Conservation (phyloP, 2,888 invertebrate species). For the Bedellia somnulentella region DNA sequence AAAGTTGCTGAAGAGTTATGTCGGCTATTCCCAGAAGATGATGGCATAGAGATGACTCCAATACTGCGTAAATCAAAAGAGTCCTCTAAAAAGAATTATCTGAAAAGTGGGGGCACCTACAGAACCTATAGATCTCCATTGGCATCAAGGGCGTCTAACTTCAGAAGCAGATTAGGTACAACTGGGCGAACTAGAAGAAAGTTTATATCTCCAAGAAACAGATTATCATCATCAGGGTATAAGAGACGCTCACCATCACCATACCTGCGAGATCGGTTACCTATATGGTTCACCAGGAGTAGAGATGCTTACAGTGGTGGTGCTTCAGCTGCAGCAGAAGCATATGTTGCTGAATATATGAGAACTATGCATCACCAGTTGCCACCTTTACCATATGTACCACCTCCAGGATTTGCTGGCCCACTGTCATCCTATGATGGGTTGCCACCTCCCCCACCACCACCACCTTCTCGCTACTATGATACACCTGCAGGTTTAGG, state of each 20-base stretch:
- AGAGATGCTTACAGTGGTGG: conserved; percentile 39
- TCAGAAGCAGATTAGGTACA: conserved; percentile 52
- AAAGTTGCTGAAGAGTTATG: conserved; percentile 93
- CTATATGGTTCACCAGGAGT: conserved; percentile 65
- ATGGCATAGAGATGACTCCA: conserved; percentile 86
- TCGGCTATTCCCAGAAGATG: conserved; percentile 91
- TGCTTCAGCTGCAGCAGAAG: conserved; percentile 71
- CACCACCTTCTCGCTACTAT: conserved; percentile 62
- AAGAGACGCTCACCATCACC: conserved; percentile 64
- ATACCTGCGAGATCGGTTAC: conserved; percentile 59
- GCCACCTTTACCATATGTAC: conserved; percentile 83
- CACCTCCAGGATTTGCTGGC: conserved; percentile 57
- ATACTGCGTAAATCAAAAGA: conserved; percentile 85
- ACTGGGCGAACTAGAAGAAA: conserved; percentile 62
- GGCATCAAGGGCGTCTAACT: conserved; percentile 39
- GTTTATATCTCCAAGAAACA: conserved; percentile 67
- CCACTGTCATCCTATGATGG: conserved; percentile 61
- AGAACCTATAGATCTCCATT: conserved; percentile 49
- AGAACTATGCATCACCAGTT: conserved; percentile 83
- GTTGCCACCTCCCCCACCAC: conserved; percentile 71
- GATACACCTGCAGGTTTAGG: conserved; percentile 77
- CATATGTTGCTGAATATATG: conserved; percentile 88
- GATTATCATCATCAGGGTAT: conserved; percentile 53
- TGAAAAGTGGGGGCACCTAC: conserved; percentile 55
- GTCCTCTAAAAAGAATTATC: conserved; percentile 67